These are phyloP conservation scores for Drosophila ogumai DNA, from an alignment of 1,140 invertebrate genomes.

Conservation along the genomic window DNA sequence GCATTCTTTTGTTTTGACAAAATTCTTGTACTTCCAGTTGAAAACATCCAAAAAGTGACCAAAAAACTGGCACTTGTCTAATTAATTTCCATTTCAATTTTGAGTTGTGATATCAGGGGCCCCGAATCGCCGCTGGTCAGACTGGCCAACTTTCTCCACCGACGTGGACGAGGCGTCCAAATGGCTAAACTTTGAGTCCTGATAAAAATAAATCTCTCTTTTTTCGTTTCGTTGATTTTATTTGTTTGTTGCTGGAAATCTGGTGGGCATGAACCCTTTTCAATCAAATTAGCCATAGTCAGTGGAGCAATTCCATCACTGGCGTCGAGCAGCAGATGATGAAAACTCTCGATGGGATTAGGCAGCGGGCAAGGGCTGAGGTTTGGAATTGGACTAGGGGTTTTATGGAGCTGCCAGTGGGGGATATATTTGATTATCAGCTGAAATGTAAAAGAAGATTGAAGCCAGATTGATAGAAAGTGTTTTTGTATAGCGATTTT, in stretches of 20 bases:
- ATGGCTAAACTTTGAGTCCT: slow-evolving; percentile 51
- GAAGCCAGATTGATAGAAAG: neutral
- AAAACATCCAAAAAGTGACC: slow-evolving; percentile 19
- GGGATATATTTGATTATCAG: slow-evolving; percentile 13
- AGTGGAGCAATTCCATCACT: slow-evolving; percentile 62
- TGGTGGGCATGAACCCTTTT: slow-evolving; percentile 62
- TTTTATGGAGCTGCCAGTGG: slow-evolving; percentile 1
- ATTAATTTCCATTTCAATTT: slow-evolving; percentile 64
- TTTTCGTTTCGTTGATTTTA: slow-evolving; percentile 64
- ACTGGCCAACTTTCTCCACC: neutral
- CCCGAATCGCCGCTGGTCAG: slow-evolving; percentile 13
- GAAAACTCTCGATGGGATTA: slow-evolving; percentile 35
- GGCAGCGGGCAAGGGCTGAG: neutral
- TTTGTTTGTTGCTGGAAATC: slow-evolving; percentile 49
- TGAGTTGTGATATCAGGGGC: slow-evolving; percentile 9
- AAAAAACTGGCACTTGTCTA: slow-evolving; percentile 54
- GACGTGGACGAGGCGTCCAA: slow-evolving; percentile 41
- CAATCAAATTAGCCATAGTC: slow-evolving; percentile 71
- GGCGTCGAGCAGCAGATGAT: slow-evolving; percentile 42
- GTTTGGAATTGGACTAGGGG: neutral
- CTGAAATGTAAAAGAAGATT: slow-evolving; percentile 1
- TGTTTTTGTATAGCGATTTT: neutral
- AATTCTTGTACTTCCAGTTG: slow-evolving; percentile 8
- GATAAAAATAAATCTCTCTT: slow-evolving; percentile 58
- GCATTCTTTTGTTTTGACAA: slow-evolving; percentile 23